Evolutionary conservation across 2,888 invertebrate genomes (phyloP).

Genomic region (Calameuta idolon): DNA sequence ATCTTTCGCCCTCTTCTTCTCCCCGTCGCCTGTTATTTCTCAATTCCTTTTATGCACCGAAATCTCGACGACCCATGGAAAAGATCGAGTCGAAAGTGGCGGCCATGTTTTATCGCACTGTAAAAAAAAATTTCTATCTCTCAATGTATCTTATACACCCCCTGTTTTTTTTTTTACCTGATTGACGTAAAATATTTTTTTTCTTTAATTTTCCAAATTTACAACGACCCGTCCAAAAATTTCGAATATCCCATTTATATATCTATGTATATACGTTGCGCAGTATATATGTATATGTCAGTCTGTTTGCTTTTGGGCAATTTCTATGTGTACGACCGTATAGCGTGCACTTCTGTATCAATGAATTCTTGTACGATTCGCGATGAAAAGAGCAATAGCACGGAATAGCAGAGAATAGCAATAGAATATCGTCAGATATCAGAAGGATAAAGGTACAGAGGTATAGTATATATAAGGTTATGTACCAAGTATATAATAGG

Average conservation of each 20-base stretch:
- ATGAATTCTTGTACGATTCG: background rate
- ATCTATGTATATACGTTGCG: background rate
- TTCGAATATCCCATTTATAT: too few relatives aligned
- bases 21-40: conserved; percentile 6
- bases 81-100: background rate
- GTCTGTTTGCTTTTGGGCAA: background rate
- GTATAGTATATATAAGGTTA: background rate
- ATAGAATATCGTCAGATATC: background rate
- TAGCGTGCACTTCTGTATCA: background rate
- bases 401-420: too few relatives aligned
- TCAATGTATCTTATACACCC: background rate
- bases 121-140: background rate
- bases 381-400: background rate
- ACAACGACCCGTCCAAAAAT: too few relatives aligned
- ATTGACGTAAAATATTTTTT: background rate
- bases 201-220: too few relatives aligned
- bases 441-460: background rate
- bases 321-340: background rate
- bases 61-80: background rate
- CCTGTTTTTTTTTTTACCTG: background rate
- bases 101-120: too few relatives aligned
- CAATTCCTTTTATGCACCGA: background rate
- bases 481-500: background rate
- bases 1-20: conserved; percentile 9
- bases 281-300: too few relatives aligned